Evolutionary conservation across 1,140 invertebrate species (phyloP).

Genomic region (Delia radicum): DNA sequence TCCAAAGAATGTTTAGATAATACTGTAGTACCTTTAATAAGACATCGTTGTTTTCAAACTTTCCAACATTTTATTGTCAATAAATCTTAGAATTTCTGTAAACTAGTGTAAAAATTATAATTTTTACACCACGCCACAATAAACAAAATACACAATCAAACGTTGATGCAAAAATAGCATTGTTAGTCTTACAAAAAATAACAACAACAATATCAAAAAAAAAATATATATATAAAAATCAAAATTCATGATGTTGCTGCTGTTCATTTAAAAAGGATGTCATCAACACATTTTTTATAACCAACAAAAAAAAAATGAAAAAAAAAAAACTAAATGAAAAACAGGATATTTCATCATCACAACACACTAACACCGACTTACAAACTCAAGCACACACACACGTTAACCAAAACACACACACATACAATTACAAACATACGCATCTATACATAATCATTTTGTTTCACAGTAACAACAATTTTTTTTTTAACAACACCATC

Average conservation of each 20-base stretch:
- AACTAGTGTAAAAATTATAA: background rate
- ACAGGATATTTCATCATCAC: conserved; percentile 1
- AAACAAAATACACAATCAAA: background rate
- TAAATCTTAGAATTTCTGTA: too few relatives aligned
- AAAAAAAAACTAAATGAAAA: background rate
- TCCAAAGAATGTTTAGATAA: too few relatives aligned
- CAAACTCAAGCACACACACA: background rate
- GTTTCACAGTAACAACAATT: background rate
- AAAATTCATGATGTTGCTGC: background rate
- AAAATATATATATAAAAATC: background rate
- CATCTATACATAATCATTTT: background rate
- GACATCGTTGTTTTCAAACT: too few relatives aligned
- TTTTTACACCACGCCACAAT: background rate
- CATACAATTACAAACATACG: background rate
- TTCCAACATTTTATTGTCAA: too few relatives aligned
- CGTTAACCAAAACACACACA: background rate
- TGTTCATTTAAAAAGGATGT: background rate
- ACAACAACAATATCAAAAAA: background rate
- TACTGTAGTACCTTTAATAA: too few relatives aligned
- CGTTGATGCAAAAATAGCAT: background rate
- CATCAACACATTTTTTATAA: conserved; percentile 1
- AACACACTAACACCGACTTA: background rate
- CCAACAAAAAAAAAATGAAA: background rate
- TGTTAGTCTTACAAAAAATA: too few relatives aligned
- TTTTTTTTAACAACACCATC: background rate